These are phyloP conservation scores for Arctopsyche grandis DNA, from an alignment of 1,140 invertebrate species.

Conservation along the genomic window DNA sequence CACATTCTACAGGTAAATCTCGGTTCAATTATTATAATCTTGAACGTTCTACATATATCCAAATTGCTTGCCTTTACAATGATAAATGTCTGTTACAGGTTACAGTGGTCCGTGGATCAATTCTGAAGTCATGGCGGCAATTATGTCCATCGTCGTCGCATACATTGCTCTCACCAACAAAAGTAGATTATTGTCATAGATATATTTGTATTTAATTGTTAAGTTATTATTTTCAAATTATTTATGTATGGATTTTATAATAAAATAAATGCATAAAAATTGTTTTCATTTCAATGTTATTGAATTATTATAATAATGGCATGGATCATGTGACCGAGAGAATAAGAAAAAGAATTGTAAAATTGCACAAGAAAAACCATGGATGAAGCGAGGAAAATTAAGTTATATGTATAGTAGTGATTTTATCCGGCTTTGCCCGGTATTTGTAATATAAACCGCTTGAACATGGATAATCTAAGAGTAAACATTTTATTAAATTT, in stretches of 20 bases:
- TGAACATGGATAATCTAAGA: no score
- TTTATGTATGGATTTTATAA: constrained; percentile 7
- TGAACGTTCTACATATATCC: background rate
- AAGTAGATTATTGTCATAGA: constrained; percentile 75
- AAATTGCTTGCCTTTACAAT: no score
- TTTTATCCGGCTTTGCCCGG: no score
- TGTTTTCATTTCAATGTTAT: background rate
- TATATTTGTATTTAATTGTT: background rate
- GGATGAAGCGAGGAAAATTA: no score
- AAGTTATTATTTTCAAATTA: constrained; percentile 21
- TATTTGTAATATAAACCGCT: no score
- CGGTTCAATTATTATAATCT: constrained; percentile 19
- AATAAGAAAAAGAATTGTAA: no score
- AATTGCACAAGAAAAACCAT: no score
- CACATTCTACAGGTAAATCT: constrained; percentile 77
- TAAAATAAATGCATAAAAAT: constrained; percentile 21
- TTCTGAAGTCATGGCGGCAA: constrained; percentile 88
- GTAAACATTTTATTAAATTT: no score
- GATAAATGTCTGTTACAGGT: constrained; percentile 60
- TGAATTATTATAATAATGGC: no score
- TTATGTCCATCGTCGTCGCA: constrained; percentile 80
- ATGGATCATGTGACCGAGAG: no score
- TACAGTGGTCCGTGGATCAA: constrained; percentile 93
- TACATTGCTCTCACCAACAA: constrained; percentile 89
- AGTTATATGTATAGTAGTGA: no score